Evolutionary conservation across 2,888 invertebrate species (phyloP), one percentile per base, ranked within the genome.

Genomic region (Notocelia uddmanniana): DNA sequence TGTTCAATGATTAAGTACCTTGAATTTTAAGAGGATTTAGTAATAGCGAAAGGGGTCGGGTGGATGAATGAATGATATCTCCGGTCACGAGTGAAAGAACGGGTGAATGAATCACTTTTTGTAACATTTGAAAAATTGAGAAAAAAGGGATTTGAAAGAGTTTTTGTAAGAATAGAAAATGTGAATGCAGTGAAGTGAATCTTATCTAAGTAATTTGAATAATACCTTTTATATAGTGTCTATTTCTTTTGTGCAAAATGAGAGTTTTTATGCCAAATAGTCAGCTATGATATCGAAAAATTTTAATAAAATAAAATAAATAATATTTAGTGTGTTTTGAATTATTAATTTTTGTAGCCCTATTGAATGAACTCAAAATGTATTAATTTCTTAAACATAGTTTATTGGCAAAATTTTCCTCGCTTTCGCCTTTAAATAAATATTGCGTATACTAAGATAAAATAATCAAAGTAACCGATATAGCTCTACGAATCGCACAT

Each of bases 61-160:
- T 21, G 48, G 31, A 52, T 63, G 34, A 34, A 63, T 63, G 63
- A 63, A 63, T 63, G 52, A 34, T 63, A 50, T 52, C 50, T 63
- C 52, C 50, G 23, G 26, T 26, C 55, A 26, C n/a, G 26, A 34
- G 63, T 31, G 8, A 31, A 31, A 5, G 31, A 9, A 31, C 34
- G 63, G 34, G 52, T 31, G 50, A 48, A 26, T 0, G 31, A 26
- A 63, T 52, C 5, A 3, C 48, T 31, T 62, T 48, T 62, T 26
- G 10, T 31, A 31, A 63, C 31, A 31, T 50, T 52, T 1, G 41
- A 41, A 41, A 41, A 41, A 15, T n/a, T 45, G 45, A 8, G 45
- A n/a, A 31, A 6, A 45, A 45, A 15, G 8, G 0, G 0, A 45
- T 45, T n/a, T 5, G 45, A 45, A 5, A n/a, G 45, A n/a, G n/a